A percentile compares a stretch with the other conserved stretches of the same genome.
Evolutionary conservation across 2,113 vertebrate genomes (phyloP).

Genomic region (Leptobrachium leishanense): DNA sequence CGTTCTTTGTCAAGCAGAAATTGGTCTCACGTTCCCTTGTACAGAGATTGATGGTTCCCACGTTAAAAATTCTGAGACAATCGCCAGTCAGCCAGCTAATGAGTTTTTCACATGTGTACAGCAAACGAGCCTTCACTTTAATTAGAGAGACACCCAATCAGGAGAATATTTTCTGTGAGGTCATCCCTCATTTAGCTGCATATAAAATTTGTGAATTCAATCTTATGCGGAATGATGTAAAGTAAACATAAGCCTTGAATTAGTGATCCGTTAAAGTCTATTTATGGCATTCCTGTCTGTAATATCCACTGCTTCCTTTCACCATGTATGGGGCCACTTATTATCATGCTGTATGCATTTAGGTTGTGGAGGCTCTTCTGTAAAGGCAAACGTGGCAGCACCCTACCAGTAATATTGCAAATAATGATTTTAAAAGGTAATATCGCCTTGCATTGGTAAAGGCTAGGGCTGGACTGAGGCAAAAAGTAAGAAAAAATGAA

Average conservation of each 20-base stretch:
- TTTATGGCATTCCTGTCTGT: no score
- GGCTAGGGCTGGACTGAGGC: no score
- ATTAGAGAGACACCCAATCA: background rate
- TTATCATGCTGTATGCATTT: no score
- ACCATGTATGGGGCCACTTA: no score
- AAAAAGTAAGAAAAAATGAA: no score
- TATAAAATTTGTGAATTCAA: background rate
- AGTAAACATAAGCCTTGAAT: background rate
- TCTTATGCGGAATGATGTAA: background rate
- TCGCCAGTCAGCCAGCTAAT: slow-evolving; percentile 2
- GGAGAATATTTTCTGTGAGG: background rate
- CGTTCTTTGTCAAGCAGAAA: background rate
- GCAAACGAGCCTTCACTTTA: background rate
- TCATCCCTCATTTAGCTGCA: background rate
- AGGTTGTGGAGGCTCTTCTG: no score
- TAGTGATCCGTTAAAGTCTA: no score
- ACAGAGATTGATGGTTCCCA: background rate
- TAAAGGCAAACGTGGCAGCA: no score
- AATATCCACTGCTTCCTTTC: no score
- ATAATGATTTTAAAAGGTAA: no score
- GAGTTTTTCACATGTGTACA: background rate
- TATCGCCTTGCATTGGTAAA: no score
- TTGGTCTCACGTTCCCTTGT: background rate
- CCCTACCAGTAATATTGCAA: no score
- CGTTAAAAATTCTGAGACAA: background rate